phyloP scores from a whole-genome alignment of 2,888 invertebrate species.

The Caenorhabditis sinica region DNA sequence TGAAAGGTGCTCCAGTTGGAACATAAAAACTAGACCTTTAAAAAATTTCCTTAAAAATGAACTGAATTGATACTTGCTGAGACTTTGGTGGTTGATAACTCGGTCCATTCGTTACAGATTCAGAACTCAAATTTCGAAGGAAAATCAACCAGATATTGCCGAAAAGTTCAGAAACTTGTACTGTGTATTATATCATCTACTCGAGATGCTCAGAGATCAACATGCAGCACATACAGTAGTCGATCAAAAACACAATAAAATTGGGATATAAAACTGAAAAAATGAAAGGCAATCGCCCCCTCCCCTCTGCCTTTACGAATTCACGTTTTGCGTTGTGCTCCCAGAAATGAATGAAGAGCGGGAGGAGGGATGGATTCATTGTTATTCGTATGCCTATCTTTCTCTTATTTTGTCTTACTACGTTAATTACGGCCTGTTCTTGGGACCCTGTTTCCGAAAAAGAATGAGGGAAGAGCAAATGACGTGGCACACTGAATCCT shows the following conservation, averaged over 20 bases:
- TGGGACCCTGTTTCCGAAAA: not conserved
- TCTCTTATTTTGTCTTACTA: not conserved
- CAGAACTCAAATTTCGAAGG: no score
- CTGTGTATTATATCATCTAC: no score
- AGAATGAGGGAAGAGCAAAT: not conserved
- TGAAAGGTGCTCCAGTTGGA: no score
- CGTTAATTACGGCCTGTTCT: constrained; percentile 6
- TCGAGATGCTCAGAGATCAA: no score
- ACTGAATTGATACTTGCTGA: no score
- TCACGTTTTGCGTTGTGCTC: not conserved
- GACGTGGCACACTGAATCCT: not conserved
- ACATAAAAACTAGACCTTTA: no score
- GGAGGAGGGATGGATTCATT: constrained; percentile 12
- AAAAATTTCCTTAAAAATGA: no score
- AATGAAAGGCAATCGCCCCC: not conserved
- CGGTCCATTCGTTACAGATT: no score
- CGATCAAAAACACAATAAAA: not conserved
- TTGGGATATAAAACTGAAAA: not conserved
- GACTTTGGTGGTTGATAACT: no score
- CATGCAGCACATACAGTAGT: no score
- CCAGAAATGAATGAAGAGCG: not conserved
- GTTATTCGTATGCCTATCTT: constrained; percentile 23
- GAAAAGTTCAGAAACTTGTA: no score
- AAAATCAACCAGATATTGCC: no score
- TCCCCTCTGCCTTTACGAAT: not conserved